Evolutionary conservation across 1,140 invertebrate species (phyloP).

Genomic region (Nylanderia fulva): DNA sequence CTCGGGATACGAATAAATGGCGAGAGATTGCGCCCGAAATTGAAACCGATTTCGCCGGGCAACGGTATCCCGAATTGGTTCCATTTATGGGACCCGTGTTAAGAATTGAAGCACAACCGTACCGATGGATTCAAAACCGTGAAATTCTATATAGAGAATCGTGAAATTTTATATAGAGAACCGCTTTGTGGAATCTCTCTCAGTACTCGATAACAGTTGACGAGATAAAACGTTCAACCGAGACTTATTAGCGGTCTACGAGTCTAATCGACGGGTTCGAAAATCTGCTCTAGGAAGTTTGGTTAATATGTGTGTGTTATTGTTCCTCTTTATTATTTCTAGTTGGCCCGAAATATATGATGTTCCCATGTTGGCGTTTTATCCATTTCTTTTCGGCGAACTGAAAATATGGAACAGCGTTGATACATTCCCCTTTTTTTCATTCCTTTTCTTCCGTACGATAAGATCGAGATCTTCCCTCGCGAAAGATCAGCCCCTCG

Average conservation of each 20-base stretch:
- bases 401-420: conserved; percentile 6
- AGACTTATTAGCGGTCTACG: conserved; percentile 14
- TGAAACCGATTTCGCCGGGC: conserved; percentile 14
- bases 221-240: not conserved
- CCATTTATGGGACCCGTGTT: not conserved
- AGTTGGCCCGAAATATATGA: conserved; percentile 68
- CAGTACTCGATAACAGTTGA: not conserved
- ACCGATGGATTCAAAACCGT: not conserved
- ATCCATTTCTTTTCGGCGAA: conserved; percentile 42
- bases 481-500: too few relatives aligned
- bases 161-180: not conserved
- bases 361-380: conserved; percentile 70
- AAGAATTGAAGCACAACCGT: not conserved
- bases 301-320: conserved; percentile 55
- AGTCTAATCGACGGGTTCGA: conserved; percentile 51
- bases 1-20: conserved; percentile 1
- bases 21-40: conserved; percentile 12
- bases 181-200: not conserved
- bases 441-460: not conserved
- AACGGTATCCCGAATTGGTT: not conserved
- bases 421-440: not conserved
- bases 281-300: conserved; percentile 69
- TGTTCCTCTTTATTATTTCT: conserved; percentile 66
- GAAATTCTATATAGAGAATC: not conserved
- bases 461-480: not conserved